Percentiles rank a stretch among this genome's conserved stretches.
phyloP scores from a whole-genome alignment of 2,113 vertebrate species.

The Spheniscus mendiculus region DNA sequence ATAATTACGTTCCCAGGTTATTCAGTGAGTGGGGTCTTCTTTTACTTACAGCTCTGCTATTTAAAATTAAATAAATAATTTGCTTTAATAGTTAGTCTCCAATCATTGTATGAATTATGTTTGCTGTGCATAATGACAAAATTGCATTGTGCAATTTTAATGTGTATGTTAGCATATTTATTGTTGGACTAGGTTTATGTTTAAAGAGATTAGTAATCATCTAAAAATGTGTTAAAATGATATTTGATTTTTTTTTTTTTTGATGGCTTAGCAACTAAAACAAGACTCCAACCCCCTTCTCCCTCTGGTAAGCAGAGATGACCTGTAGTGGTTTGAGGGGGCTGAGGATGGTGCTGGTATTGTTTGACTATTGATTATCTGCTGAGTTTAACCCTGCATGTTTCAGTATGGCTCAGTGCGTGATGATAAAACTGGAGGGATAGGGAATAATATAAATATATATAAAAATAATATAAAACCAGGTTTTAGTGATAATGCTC shows the following conservation, averaged over 20 bases:
- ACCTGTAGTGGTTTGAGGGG: not conserved
- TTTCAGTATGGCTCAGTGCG: not conserved
- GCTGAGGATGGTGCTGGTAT: not conserved
- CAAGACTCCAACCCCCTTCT: not conserved
- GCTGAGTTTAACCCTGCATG: not conserved
- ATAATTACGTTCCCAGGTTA: not conserved
- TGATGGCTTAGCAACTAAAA: not conserved
- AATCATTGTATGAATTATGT: not conserved
- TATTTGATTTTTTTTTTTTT: not conserved
- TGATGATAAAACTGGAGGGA: not conserved
- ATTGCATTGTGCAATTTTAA: not conserved
- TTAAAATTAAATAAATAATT: slow-evolving; percentile 17
- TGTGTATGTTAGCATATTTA: not conserved
- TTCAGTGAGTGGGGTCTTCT: not conserved
- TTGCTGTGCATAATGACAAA: not conserved
- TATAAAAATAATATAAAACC: not conserved
- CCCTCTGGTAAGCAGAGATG: not conserved
- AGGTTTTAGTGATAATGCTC: not conserved
- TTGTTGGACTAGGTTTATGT: not conserved
- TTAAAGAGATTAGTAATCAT: not conserved
- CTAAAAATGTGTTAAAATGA: not conserved
- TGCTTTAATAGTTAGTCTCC: not conserved
- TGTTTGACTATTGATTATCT: not conserved
- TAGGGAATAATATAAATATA: not conserved
- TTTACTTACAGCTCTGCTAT: not conserved